Percentiles rank a stretch among this genome's conserved stretches.
phyloP scores from a whole-genome alignment of 1,140 invertebrate genomes.

The Drosophila ogumai region DNA sequence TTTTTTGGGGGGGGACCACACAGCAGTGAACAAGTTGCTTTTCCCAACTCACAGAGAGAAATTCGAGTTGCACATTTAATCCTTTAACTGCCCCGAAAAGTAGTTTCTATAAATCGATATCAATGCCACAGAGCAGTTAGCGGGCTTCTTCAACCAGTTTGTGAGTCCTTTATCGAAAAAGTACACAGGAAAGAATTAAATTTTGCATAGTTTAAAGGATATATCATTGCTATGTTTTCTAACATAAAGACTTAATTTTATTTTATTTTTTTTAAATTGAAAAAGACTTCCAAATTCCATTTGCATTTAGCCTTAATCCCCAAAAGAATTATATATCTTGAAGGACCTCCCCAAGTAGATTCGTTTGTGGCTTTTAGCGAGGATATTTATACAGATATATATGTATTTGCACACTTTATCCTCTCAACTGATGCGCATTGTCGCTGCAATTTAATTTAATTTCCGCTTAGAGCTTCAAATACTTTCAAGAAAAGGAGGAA shows the following conservation, averaged over 20 bases:
- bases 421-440: neutral
- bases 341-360: neutral
- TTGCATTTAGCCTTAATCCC: neutral
- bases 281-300: neutral
- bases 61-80: conserved; percentile 24
- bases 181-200: neutral
- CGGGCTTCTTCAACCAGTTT: conserved; percentile 13
- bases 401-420: neutral
- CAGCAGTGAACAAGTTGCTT: conserved; percentile 1
- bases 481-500: conserved; percentile 12
- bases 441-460: conserved; percentile 14
- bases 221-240: too few relatives aligned
- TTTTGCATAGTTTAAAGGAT: neutral
- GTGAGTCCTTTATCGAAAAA: conserved; percentile 1
- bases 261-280: neutral
- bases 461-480: conserved; percentile 4
- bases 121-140: conserved; percentile 15
- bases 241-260: neutral
- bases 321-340: neutral
- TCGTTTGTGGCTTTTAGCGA: neutral
- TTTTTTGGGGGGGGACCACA: neutral
- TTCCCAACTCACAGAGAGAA: neutral
- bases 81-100: conserved; percentile 32
- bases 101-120: conserved; percentile 32
- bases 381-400: neutral